Conservation (phyloP, 2,113 vertebrate species). For the Datnioides undecimradiatus region DNA sequence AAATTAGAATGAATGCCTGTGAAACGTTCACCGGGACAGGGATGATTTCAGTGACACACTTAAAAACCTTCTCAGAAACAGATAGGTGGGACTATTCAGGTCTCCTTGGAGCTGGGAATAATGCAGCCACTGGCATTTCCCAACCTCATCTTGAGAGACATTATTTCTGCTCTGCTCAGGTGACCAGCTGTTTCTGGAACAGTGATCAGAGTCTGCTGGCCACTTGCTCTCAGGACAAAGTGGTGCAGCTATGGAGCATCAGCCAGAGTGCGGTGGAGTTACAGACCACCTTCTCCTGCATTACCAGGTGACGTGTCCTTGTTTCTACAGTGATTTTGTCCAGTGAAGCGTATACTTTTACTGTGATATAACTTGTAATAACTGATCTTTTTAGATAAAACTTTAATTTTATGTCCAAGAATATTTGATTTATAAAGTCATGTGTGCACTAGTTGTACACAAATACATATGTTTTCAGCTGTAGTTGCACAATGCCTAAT, state of each 20-base stretch:
- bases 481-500: not conserved
- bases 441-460: not conserved
- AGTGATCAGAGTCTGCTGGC: constrained; percentile 81
- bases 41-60: too few species aligned
- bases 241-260: constrained; percentile 84
- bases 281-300: constrained; percentile 82
- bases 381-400: too few species aligned
- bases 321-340: not conserved
- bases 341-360: not conserved
- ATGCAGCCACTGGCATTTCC: too few species aligned
- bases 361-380: not conserved
- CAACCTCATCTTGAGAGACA: not conserved
- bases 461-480: too few species aligned
- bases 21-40: too few species aligned
- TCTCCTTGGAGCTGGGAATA: too few species aligned
- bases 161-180: constrained; percentile 66
- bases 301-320: constrained; percentile 63
- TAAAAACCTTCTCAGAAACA: too few species aligned
- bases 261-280: constrained; percentile 79
- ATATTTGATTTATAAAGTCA: not conserved
- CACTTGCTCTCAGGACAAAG: constrained; percentile 85
- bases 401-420: not conserved
- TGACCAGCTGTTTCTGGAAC: constrained; percentile 85
- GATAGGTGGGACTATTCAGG: too few species aligned
- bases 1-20: not conserved